Conservation (phyloP, 2,113 vertebrate species). For the Leucopsar rothschildi region DNA sequence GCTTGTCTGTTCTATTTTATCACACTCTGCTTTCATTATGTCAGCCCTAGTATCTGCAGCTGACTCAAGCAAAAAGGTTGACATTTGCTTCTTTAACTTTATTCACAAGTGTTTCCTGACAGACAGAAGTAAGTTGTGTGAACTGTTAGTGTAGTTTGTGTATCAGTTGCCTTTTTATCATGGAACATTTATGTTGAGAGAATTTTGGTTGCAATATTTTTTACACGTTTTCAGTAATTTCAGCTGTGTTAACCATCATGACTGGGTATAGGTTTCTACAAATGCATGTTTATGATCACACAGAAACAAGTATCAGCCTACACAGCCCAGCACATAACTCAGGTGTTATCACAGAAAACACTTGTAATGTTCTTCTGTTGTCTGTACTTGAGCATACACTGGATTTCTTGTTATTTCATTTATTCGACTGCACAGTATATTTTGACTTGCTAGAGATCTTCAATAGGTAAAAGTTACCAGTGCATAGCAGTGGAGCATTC, state of each 20-base stretch:
- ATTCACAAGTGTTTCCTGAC: background rate
- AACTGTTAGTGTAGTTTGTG: background rate
- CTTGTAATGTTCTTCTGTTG: background rate
- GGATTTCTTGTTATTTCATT: background rate
- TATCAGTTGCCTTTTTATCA: background rate
- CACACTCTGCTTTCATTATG: background rate
- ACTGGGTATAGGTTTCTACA: background rate
- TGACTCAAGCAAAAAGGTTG: background rate
- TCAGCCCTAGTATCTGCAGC: background rate
- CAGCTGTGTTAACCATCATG: background rate
- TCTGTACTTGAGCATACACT: background rate
- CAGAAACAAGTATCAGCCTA: background rate
- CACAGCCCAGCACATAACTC: background rate
- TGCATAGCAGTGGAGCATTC: background rate
- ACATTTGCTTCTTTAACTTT: background rate
- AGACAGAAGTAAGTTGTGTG: background rate
- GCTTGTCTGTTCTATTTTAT: background rate
- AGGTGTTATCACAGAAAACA: background rate
- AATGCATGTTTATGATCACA: background rate
- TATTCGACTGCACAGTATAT: background rate
- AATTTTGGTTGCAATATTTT: background rate
- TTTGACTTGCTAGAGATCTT: background rate
- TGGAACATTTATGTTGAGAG: background rate
- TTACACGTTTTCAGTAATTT: slow-evolving; percentile 14
- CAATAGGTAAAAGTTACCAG: background rate